Evolutionary conservation across 2,888 invertebrate species (phyloP).

Genomic region (Stramonita haemastoma): DNA sequence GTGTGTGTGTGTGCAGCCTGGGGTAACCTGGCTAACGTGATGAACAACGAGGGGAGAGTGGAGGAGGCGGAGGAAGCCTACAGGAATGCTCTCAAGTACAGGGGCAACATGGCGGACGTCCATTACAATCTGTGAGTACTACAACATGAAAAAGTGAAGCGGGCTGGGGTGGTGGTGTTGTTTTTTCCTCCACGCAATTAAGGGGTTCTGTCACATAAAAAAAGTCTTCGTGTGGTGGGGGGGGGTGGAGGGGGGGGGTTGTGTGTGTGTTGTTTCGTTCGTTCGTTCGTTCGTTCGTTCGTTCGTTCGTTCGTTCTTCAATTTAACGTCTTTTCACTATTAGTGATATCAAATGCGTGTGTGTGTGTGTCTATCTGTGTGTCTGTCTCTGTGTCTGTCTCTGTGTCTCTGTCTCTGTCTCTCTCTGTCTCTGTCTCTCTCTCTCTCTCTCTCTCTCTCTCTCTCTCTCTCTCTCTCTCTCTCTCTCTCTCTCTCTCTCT

Average conservation of each 20-base stretch:
- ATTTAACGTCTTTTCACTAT: too few species aligned
- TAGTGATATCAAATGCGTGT: too few species aligned
- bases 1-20: slow-evolving; percentile 83
- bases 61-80: slow-evolving; percentile 95
- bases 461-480: not conserved
- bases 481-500: not conserved
- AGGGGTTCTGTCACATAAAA: not conserved
- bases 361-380: slow-evolving; percentile 7
- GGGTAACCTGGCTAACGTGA: slow-evolving; percentile 96
- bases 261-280: not conserved
- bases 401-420: not conserved
- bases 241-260: not conserved
- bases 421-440: not conserved
- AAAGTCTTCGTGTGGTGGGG: not conserved
- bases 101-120: slow-evolving; percentile 98
- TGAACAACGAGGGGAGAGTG: slow-evolving; percentile 91
- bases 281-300: not conserved
- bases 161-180: too few species aligned
- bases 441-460: not conserved
- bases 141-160: not conserved
- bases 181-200: not conserved
- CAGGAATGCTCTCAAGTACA: slow-evolving; percentile 90
- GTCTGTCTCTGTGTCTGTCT: not conserved
- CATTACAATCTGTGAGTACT: slow-evolving; percentile 97
- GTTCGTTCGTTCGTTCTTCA: not conserved